These are phyloP conservation scores for Delphinus delphis DNA, from an alignment of 2,113 vertebrate genomes.

Conservation along the genomic window DNA sequence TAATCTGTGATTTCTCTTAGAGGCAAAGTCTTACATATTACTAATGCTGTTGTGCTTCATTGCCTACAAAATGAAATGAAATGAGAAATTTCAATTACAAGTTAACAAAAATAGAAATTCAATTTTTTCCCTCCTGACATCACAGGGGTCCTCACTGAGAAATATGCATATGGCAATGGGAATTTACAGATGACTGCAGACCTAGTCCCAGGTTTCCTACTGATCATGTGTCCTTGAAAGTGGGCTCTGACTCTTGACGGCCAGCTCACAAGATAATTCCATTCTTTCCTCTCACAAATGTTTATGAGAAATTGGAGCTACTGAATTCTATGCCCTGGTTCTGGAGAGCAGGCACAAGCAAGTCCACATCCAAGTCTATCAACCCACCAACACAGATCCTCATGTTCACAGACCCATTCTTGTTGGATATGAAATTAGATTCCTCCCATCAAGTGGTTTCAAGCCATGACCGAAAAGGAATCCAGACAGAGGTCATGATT, in stretches of 20 bases:
- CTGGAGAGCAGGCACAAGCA: background rate
- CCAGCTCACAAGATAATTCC: background rate
- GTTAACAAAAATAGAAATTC: slow-evolving; percentile 48
- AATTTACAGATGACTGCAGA: background rate
- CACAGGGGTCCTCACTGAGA: background rate
- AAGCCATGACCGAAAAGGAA: background rate
- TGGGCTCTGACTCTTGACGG: background rate
- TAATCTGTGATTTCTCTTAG: slow-evolving; percentile 10
- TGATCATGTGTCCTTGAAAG: background rate
- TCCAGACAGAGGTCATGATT: background rate
- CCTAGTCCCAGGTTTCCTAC: background rate
- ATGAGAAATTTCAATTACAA: slow-evolving; percentile 54
- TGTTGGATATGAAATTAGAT: background rate
- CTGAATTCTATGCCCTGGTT: background rate
- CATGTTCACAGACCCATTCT: background rate
- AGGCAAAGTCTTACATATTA: background rate
- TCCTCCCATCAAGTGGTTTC: background rate
- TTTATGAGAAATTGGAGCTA: background rate
- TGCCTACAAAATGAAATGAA: slow-evolving; percentile 1
- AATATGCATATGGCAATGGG: background rate
- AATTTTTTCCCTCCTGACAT: background rate
- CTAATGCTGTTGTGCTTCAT: background rate
- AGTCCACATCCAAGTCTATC: background rate
- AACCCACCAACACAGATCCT: background rate
- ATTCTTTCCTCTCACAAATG: background rate